A percentile compares a stretch with the other conserved stretches of the same genome.
phyloP scores from a whole-genome alignment of 2,888 invertebrate genomes.

The Dicyrtoma fusca region DNA sequence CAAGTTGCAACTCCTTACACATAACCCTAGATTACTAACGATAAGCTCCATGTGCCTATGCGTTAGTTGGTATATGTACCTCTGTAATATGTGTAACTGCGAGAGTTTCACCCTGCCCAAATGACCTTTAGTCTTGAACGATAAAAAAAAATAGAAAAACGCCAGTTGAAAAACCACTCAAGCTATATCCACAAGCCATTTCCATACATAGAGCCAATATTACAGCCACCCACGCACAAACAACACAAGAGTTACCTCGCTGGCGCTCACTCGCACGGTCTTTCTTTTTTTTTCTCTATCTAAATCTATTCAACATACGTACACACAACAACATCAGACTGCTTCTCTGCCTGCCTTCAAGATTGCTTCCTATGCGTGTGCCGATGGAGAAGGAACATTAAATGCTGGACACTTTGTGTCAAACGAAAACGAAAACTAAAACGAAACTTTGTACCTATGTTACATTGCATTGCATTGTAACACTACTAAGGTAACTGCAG shows the following conservation, averaged over 20 bases:
- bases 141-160: not conserved
- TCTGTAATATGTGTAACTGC: not conserved
- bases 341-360: conserved; percentile 8
- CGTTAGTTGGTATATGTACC: too few species aligned
- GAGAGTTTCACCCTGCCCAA: conserved; percentile 24
- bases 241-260: conserved; percentile 3
- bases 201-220: conserved; percentile 1
- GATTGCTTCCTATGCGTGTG: conserved; percentile 32
- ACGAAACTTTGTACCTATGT: too few species aligned
- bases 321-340: not conserved
- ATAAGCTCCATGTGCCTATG: too few species aligned
- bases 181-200: conserved; percentile 24
- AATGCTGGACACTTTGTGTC: too few species aligned
- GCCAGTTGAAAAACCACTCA: conserved; percentile 24
- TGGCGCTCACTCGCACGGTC: too few species aligned
- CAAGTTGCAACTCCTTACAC: conserved; percentile 13
- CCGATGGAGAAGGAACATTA: not conserved
- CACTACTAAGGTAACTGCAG: too few species aligned
- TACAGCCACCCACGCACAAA: conserved; percentile 26
- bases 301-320: not conserved
- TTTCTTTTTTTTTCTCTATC: not conserved
- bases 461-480: too few species aligned
- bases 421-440: too few species aligned
- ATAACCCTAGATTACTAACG: conserved; percentile 18
- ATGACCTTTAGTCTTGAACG: conserved; percentile 25